A percentile compares a stretch with the other conserved stretches of the same genome.
Evolutionary conservation across 2,888 invertebrate species (phyloP).

Genomic region (Deladenus siricidicola): DNA sequence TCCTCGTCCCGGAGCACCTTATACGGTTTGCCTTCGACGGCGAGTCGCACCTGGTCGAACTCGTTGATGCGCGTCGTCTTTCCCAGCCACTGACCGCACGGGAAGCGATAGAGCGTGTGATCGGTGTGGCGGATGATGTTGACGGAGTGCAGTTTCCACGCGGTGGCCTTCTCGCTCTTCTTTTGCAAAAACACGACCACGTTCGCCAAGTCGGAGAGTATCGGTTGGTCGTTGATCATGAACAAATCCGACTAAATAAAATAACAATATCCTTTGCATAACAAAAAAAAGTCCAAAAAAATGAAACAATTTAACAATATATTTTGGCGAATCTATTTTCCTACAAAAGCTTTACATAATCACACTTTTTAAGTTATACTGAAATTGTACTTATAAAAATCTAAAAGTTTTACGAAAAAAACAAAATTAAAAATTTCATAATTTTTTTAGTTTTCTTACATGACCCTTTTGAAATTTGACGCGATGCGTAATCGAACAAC

Average conservation of each 20-base stretch:
- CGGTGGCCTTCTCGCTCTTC: not conserved
- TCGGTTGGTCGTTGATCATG: not conserved
- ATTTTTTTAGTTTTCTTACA: constrained; percentile 1
- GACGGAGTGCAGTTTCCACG: constrained; percentile 4
- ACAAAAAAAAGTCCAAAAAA: no score
- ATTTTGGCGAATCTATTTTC: not conserved
- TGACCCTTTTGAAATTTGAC: not conserved
- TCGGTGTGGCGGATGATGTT: not conserved
- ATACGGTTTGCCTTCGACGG: no score
- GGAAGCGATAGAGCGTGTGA: constrained; percentile 3
- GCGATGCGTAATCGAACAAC: not conserved
- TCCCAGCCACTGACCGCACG: not conserved
- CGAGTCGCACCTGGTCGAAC: not conserved
- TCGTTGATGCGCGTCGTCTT: not conserved
- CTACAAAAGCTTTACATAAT: not conserved
- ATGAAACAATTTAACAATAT: not conserved
- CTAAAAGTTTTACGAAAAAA: not conserved
- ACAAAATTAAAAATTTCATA: not conserved
- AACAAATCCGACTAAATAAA: constrained; percentile 2
- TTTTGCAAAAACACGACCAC: not conserved
- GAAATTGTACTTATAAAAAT: not conserved
- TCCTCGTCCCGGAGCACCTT: no score
- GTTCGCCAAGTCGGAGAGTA: not conserved
- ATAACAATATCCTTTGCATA: no score
- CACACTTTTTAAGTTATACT: not conserved